phyloP scores from a whole-genome alignment of 2,888 invertebrate species.

The Diaphora mendica region DNA sequence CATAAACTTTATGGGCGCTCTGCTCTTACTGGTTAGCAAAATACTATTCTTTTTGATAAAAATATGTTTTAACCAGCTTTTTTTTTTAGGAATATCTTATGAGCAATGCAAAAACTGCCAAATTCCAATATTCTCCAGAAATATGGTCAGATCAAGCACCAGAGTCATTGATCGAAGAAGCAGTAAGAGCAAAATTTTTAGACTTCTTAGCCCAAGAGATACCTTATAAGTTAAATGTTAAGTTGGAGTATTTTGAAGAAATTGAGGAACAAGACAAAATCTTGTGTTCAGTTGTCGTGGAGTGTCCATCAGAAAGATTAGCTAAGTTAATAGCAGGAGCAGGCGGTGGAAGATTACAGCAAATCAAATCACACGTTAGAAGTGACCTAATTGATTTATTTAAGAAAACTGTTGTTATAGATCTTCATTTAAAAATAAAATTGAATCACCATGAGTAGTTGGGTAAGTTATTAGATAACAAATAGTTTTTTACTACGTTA shows the following conservation, averaged over 20 bases:
- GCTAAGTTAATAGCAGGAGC: conserved; percentile 89
- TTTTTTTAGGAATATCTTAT: conserved; percentile 89
- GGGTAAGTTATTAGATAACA: not conserved
- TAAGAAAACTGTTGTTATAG: conserved; percentile 84
- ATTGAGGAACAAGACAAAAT: conserved; percentile 81
- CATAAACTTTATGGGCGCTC: not conserved
- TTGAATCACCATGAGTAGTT: conserved; percentile 44
- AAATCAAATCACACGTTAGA: conserved; percentile 89
- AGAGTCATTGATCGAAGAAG: conserved; percentile 89
- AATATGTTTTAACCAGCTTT: conserved; percentile 8
- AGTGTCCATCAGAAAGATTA: conserved; percentile 88
- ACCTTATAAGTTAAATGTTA: conserved; percentile 91
- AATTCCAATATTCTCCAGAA: conserved; percentile 89
- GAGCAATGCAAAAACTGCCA: conserved; percentile 87
- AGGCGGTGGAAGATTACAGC: conserved; percentile 89
- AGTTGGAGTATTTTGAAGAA: conserved; percentile 89
- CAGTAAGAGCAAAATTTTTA: conserved; percentile 93
- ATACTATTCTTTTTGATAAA: not conserved
- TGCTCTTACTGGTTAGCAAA: not conserved
- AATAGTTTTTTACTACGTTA: not conserved
- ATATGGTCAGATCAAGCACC: conserved; percentile 91
- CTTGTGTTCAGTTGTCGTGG: conserved; percentile 86
- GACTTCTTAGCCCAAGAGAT: conserved; percentile 94
- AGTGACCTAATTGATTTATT: conserved; percentile 89
- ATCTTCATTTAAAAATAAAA: conserved; percentile 67